A percentile compares a stretch with the other conserved stretches of the same genome.
These are phyloP conservation scores for Oophaga pumilio DNA, from an alignment of 2,113 vertebrate species.

Conservation along the genomic window DNA sequence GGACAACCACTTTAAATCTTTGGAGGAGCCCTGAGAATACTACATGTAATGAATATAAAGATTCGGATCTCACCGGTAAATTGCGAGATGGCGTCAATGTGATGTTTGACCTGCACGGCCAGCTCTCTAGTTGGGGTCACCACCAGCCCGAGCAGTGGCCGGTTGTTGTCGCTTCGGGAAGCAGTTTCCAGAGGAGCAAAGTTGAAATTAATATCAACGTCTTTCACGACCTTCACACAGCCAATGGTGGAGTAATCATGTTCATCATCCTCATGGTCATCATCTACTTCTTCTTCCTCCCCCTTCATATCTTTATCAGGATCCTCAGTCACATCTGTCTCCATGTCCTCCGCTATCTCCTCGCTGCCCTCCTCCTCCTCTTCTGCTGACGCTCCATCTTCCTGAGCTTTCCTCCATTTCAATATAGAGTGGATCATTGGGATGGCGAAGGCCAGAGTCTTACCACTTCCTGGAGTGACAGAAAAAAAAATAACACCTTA, in stretches of 20 bases:
- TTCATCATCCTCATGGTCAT: slow-evolving; percentile 59
- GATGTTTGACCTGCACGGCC: slow-evolving; percentile 94
- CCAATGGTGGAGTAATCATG: slow-evolving; percentile 60
- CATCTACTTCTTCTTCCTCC: slow-evolving; percentile 38
- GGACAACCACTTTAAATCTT: too few species aligned
- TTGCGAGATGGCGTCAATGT: slow-evolving; percentile 87
- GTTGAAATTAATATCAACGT: slow-evolving; percentile 62
- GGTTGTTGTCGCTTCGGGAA: slow-evolving; percentile 55
- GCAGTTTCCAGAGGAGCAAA: fast-evolving
- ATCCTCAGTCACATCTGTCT: slow-evolving; percentile 4
- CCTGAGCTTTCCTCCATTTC: slow-evolving; percentile 78
- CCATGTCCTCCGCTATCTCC: slow-evolving; percentile 51
- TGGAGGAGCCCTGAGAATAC: too few species aligned
- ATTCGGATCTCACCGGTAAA: slow-evolving; percentile 81
- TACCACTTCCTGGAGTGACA: slow-evolving; percentile 86
- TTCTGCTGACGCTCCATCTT: neutral
- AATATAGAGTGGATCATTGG: slow-evolving; percentile 92
- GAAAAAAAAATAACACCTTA: slow-evolving; percentile 4
- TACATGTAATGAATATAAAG: neutral
- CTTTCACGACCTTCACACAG: slow-evolving; percentile 65
- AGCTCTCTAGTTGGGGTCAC: slow-evolving; percentile 95
- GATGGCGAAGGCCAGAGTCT: slow-evolving; percentile 94
- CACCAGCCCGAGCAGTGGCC: slow-evolving; percentile 87
- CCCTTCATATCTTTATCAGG: neutral
- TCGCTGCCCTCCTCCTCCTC: neutral